Percentiles rank a stretch among this genome's conserved stretches.
phyloP scores from a whole-genome alignment of 2,888 invertebrate species.

The Tetragnatha montana region DNA sequence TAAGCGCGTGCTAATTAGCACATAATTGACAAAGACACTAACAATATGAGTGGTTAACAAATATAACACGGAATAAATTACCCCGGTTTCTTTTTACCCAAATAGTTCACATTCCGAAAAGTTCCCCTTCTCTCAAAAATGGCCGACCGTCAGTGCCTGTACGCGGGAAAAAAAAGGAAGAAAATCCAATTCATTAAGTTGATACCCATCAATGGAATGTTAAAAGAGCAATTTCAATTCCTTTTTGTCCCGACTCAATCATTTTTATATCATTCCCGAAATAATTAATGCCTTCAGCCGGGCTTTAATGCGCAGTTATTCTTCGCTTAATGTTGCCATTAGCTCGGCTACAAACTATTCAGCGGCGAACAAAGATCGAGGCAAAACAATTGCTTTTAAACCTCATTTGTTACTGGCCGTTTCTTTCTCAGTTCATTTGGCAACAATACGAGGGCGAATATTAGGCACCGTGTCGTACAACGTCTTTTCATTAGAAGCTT shows the following conservation, averaged over 20 bases:
- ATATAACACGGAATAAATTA: not conserved
- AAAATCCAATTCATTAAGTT: conserved; percentile 53
- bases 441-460: conserved; percentile 22
- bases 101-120: not conserved
- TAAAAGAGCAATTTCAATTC: conserved; percentile 56
- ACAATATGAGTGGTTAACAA: not conserved
- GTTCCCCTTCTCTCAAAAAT: not conserved
- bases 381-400: conserved; percentile 64
- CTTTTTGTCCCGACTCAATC: conserved; percentile 54
- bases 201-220: conserved; percentile 43
- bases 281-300: conserved; percentile 55
- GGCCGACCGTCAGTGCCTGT: not conserved
- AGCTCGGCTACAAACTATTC: conserved; percentile 45
- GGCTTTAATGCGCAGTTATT: conserved; percentile 56
- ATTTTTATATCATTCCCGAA: conserved; percentile 61
- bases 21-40: not conserved
- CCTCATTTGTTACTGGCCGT: conserved; percentile 56
- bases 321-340: conserved; percentile 57
- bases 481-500: conserved; percentile 44
- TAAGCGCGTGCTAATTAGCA: too few species aligned
- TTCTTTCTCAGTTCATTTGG: conserved; percentile 61
- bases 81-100: not conserved
- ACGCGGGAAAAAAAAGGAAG: not conserved
- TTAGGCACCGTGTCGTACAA: conserved; percentile 35
- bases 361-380: conserved; percentile 46